phyloP scores from a whole-genome alignment of 2,797 vertebrate genomes.

The Labeo calbasu region DNA sequence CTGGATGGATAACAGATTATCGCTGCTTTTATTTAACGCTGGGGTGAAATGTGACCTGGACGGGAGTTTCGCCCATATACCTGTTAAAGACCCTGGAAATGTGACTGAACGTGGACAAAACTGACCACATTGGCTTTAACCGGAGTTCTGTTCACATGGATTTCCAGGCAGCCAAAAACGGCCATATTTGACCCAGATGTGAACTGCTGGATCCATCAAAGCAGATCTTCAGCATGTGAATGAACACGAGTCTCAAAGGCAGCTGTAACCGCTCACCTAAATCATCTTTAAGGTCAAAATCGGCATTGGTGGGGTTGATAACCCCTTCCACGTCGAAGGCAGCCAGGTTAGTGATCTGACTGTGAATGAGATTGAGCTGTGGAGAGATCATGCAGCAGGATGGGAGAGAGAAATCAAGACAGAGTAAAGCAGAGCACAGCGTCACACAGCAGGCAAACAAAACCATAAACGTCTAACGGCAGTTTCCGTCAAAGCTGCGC shows the following conservation, averaged over 20 bases:
- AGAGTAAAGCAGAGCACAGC: conserved; percentile 79
- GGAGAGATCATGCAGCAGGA: conserved; percentile 86
- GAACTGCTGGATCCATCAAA: neutral
- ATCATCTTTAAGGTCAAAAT: conserved; percentile 99
- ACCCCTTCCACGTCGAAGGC: conserved; percentile 88
- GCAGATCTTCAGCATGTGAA: neutral
- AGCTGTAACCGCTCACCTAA: conserved; percentile 85
- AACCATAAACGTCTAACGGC: neutral
- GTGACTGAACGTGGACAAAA: neutral
- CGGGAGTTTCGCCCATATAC: neutral
- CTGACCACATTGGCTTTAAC: neutral
- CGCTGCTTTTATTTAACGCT: neutral
- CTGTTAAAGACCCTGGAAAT: neutral
- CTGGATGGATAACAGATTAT: neutral
- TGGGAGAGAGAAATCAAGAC: neutral
- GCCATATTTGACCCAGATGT: neutral
- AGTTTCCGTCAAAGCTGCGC: neutral
- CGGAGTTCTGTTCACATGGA: neutral
- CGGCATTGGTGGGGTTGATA: conserved; percentile 99
- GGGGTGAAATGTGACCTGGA: neutral
- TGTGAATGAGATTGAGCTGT: conserved; percentile 99
- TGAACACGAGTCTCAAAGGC: neutral
- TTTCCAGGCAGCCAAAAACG: neutral
- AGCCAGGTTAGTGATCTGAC: conserved; percentile 93
- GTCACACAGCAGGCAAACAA: conserved; percentile 69